Evolutionary conservation across 1,140 invertebrate genomes (phyloP), one percentile per base, ranked within the genome.

Genomic region (Lanistes nyassanus): DNA sequence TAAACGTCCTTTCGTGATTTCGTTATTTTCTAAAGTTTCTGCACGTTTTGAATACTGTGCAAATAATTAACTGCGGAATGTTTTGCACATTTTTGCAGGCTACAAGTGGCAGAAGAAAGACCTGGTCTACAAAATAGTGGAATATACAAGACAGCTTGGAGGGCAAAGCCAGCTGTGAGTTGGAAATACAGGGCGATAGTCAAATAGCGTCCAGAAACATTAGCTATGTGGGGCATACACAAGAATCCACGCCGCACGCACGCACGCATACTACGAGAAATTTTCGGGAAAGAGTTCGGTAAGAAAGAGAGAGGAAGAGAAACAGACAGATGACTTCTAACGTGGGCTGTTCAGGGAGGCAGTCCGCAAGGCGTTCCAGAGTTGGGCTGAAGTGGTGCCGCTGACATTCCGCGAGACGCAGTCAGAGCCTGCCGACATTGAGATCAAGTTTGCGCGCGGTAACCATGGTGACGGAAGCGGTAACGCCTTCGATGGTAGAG

Each of bases 401-500:
- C 60, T 83, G 31, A 66, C 56, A 19, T 80, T 83, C 37, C 36
- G 13, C 16, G 69, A 82, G 19, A 62, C 66, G 16, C 34, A 31
- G 1, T 76, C 77, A 6, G 68, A 69, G 0, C 76, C 82, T 7
- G 56, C 70, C 4, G 85, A 86, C 58, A 84, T 86, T 37, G 80
- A 81, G 42, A 81, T 86, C 42, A 76, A 76, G 31, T 86, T 85
- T 75, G 79, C 76, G 21, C 58, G 71, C 9, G 76, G 78, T 31
- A 74, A 84, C 16, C 85, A 86, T 73, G 81, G 83, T 19, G 82
- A 83, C n/a, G 77, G 79, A 0, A 55, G 55, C 39, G 47, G 60
- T 9, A 83, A 84, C 74, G 42, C 76, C 0, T 86, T 86, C 75
- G 80, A 86, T 72, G 85, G 85, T 42, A 58, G 53, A 79, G 81